Evolutionary conservation across 2,888 invertebrate species (phyloP).

Genomic region (Drosophila peninsularis): DNA sequence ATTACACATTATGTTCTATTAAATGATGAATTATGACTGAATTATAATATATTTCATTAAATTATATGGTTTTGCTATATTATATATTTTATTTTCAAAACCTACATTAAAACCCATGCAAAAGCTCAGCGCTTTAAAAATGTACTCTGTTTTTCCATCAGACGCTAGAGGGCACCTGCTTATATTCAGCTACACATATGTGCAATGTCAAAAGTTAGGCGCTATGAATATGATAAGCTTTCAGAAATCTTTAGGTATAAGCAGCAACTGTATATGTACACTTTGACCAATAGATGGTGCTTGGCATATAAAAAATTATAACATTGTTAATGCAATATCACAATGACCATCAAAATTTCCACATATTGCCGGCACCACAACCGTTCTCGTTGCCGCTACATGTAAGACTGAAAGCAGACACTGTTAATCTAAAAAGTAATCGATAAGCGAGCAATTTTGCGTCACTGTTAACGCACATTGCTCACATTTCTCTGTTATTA

Average conservation of each 20-base stretch:
- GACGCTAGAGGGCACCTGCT: neutral
- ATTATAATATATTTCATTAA: neutral
- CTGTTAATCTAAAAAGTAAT: neutral
- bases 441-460: neutral
- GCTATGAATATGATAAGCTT: neutral
- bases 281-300: neutral
- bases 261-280: neutral
- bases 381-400: no score
- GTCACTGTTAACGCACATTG: neutral
- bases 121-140: neutral
- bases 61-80: neutral
- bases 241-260: neutral
- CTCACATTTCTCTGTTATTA: neutral
- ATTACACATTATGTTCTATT: neutral
- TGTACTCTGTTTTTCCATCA: accelerated
- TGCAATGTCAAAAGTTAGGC: neutral
- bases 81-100: neutral
- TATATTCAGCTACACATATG: neutral
- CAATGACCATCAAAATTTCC: no score
- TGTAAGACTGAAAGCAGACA: no score
- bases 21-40: neutral
- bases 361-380: no score
- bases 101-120: neutral
- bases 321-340: no score
- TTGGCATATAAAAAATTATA: no score